Evolutionary conservation across 92 coral and sea anemone species (phyloP).

Genomic region (Palythoa heliodiscus): DNA sequence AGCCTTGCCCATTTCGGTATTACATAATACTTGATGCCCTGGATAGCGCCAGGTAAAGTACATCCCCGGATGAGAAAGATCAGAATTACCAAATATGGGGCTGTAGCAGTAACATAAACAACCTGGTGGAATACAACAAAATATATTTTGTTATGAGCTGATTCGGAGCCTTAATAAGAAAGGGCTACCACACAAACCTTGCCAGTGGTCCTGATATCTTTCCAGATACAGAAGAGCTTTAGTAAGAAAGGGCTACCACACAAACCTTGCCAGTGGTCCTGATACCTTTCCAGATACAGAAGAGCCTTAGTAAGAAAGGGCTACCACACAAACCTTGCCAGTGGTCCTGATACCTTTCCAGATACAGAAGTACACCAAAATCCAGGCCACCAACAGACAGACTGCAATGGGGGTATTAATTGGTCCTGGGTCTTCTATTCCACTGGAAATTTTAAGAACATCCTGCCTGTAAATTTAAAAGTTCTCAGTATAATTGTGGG

Average conservation of each 20-base stretch:
- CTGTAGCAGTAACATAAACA: conserved; percentile 93
- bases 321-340: conserved; percentile 65
- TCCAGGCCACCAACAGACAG: conserved; percentile 90
- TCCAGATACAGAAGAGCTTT: conserved; percentile 97
- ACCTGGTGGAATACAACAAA: conserved; percentile 49
- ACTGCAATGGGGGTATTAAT: conserved; percentile 71
- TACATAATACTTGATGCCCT: conserved; percentile 76
- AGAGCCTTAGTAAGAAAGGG: background rate
- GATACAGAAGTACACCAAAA: conserved; percentile 87
- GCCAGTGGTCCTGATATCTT: conserved; percentile 91
- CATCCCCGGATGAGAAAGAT: conserved; percentile 82
- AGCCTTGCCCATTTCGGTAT: conserved; percentile 80
- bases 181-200: conserved; percentile 58
- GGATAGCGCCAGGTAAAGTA: conserved; percentile 81
- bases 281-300: conserved; percentile 96
- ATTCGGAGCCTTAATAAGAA: no score
- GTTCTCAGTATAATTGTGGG: background rate
- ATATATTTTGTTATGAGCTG: background rate
- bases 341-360: conserved; percentile 95
- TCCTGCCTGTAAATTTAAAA: conserved; percentile 52
- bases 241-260: no score
- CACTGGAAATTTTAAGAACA: conserved; percentile 70
- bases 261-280: conserved; percentile 87
- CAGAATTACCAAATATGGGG: conserved; percentile 79
- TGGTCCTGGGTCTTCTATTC: conserved; percentile 84